These are phyloP conservation scores for Sarcophaga caerulescens DNA, from an alignment of 2,888 invertebrate species.

Conservation along the genomic window DNA sequence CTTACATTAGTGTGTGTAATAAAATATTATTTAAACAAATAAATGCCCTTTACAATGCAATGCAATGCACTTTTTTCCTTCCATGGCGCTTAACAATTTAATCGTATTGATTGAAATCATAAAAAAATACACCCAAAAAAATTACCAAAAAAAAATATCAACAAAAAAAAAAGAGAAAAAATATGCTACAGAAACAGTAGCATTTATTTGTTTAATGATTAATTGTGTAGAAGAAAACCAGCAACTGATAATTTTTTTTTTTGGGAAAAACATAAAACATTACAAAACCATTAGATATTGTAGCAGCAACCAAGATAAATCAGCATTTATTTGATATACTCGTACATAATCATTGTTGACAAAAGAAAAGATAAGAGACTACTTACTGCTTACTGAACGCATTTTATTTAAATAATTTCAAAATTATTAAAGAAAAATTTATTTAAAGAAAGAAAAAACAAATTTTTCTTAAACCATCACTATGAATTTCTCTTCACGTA, in stretches of 20 bases:
- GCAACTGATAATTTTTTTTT: background rate
- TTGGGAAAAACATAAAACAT: conserved; percentile 13
- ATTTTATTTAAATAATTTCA: too few species aligned
- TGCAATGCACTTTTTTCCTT: background rate
- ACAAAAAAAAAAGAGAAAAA: background rate
- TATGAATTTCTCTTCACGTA: too few species aligned
- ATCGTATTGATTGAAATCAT: background rate
- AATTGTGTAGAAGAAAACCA: background rate
- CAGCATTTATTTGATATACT: background rate
- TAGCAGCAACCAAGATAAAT: background rate
- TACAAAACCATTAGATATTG: conserved; percentile 32
- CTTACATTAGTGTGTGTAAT: background rate
- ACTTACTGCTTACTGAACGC: too few species aligned
- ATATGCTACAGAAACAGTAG: conserved; percentile 34
- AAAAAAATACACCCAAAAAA: background rate
- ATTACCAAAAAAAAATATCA: too few species aligned
- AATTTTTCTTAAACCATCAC: too few species aligned
- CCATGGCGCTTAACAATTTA: conserved; percentile 43
- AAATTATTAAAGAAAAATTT: too few species aligned
- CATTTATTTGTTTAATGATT: conserved; percentile 55
- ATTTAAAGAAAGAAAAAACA: too few species aligned
- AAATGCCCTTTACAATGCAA: background rate
- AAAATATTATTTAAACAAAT: conserved; percentile 36
- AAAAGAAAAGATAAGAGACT: background rate
- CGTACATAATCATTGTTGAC: background rate